These are phyloP conservation scores for Meriones psammophilus DNA, from an alignment of 2,797 vertebrate species.

Conservation along the genomic window DNA sequence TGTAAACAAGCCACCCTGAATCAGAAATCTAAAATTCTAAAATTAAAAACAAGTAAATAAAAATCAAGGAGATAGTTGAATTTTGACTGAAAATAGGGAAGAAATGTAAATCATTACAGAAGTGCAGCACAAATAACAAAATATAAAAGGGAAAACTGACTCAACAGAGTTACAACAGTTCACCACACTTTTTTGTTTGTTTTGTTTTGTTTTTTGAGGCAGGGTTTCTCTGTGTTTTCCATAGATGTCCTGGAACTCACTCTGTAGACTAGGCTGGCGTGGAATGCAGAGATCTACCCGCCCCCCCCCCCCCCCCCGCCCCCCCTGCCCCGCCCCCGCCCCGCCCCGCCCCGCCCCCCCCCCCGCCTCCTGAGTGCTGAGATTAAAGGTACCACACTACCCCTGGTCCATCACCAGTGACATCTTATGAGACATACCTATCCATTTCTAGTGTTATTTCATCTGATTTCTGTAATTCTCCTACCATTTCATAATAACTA, in stretches of 20 bases:
- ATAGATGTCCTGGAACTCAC: neutral
- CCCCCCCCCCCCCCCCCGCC: neutral
- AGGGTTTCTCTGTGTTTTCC: neutral
- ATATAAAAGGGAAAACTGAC: neutral
- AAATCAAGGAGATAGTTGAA: constrained; percentile 26
- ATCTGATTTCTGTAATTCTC: constrained; percentile 13
- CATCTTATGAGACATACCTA: neutral
- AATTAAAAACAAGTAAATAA: constrained; percentile 47
- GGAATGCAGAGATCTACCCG: neutral
- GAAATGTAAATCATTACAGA: constrained; percentile 25
- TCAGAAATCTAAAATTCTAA: constrained; percentile 27
- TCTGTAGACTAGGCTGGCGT: neutral
- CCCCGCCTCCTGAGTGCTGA: neutral
- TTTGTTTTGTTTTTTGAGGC: neutral
- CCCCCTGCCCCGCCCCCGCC: neutral
- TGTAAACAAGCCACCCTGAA: constrained; percentile 9
- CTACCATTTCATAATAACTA: neutral
- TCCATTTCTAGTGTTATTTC: neutral
- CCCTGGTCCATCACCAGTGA: no score
- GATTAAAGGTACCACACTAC: neutral
- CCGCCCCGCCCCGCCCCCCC: no score
- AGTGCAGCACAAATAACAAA: constrained; percentile 45
- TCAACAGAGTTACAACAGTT: neutral
- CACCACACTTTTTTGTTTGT: neutral
- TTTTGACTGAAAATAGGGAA: constrained; percentile 7